Evolutionary conservation across 2,797 vertebrate genomes (phyloP).

Genomic region (Scomberomorus guttatus): DNA sequence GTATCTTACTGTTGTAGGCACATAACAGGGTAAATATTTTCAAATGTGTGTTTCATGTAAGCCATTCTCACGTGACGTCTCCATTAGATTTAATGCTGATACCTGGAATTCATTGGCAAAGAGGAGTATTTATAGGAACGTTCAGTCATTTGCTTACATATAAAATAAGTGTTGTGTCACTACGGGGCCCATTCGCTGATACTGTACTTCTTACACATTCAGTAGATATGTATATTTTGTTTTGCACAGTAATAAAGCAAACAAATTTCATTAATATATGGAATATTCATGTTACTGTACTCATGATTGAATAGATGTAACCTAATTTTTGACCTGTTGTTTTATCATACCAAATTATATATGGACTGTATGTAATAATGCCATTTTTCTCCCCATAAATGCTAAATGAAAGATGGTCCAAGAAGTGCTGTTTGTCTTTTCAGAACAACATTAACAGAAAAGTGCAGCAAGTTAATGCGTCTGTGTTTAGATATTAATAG

Average conservation of each 20-base stretch:
- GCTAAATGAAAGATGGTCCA: conserved; percentile 65
- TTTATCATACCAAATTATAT: conserved; percentile 80
- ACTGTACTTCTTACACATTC: conserved; percentile 81
- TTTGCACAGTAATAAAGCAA: conserved; percentile 85
- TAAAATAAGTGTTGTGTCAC: conserved; percentile 56
- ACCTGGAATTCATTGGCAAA: conserved; percentile 20
- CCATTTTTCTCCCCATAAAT: conserved; percentile 68
- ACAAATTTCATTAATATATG: conserved; percentile 84
- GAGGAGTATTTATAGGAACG: conserved; percentile 67
- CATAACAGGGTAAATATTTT: conserved; percentile 63
- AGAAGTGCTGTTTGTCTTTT: conserved; percentile 22
- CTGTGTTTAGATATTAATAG: no score
- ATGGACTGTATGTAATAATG: conserved; percentile 76
- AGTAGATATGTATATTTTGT: conserved; percentile 83
- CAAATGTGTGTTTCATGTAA: conserved; percentile 36
- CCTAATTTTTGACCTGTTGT: conserved; percentile 68
- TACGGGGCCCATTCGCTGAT: conserved; percentile 67
- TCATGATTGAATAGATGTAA: conserved; percentile 81
- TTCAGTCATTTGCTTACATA: conserved; percentile 45
- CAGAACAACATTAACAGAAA: background rate
- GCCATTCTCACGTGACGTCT: conserved; percentile 43
- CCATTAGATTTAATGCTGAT: conserved; percentile 24
- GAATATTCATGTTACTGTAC: conserved; percentile 81
- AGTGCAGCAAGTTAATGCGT: no score
- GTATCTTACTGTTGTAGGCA: conserved; percentile 61